These are phyloP conservation scores for Darevskia mixta DNA, from an alignment of 2,797 vertebrate species.

Conservation along the genomic window DNA sequence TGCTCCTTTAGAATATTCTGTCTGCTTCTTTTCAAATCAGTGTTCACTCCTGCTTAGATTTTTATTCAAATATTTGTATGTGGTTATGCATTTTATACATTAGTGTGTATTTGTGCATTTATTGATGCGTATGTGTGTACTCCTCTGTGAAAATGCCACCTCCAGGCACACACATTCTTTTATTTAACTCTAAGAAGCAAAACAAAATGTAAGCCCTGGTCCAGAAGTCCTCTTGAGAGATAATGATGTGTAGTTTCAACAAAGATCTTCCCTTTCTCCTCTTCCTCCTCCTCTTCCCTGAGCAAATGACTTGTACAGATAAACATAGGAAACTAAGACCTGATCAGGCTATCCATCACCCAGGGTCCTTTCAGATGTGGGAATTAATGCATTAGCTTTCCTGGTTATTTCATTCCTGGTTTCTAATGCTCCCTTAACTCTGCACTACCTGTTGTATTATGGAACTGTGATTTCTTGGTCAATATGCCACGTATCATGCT, in stretches of 20 bases:
- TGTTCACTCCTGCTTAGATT: neutral
- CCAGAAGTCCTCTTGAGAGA: no score
- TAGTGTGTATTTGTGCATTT: neutral
- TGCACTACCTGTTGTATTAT: no score
- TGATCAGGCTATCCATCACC: no score
- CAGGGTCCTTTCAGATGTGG: no score
- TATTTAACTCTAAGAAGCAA: neutral
- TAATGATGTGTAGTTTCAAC: neutral
- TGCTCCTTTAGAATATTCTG: constrained; percentile 20
- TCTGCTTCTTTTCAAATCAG: constrained; percentile 9
- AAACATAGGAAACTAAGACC: neutral
- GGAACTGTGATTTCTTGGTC: no score
- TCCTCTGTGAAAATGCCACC: neutral
- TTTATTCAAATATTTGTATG: neutral
- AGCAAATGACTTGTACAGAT: neutral
- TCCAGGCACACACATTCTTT: neutral
- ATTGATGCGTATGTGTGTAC: neutral
- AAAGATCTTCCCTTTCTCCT: neutral
- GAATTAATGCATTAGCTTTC: no score
- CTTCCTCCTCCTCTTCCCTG: neutral
- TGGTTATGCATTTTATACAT: neutral
- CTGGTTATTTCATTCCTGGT: no score
- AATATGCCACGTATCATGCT: no score
- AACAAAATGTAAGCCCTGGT: neutral
- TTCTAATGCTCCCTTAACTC: no score